Conservation (phyloP, 2,888 invertebrate genomes). For the Allygus modestus region DNA sequence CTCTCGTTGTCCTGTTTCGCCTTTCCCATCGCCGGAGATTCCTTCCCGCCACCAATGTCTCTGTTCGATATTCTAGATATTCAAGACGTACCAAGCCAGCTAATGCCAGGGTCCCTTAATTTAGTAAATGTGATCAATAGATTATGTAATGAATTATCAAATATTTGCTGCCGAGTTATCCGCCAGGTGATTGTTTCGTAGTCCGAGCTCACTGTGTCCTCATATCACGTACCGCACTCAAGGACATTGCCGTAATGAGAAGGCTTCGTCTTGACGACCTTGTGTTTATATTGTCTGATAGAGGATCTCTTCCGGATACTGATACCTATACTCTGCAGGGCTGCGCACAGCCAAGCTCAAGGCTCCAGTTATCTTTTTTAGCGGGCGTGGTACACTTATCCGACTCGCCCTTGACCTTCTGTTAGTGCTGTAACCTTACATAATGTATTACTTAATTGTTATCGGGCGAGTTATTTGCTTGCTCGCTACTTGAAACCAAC, state of each 20-base stretch:
- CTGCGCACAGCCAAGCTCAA: background rate
- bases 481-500: background rate
- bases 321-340: background rate
- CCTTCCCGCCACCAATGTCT: no score
- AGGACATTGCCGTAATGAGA: background rate
- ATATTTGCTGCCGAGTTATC: no score
- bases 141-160: no score
- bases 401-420: background rate
- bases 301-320: constrained; percentile 2
- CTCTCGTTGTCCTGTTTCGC: no score
- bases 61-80: no score
- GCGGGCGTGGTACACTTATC: constrained; percentile 15
- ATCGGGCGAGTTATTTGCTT: background rate
- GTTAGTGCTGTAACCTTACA: background rate
- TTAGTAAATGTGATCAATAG: no score
- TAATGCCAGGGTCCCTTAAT: no score
- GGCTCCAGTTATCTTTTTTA: background rate
- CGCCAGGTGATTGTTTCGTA: no score
- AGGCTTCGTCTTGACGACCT: background rate
- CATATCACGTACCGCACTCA: background rate
- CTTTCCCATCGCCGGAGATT: no score
- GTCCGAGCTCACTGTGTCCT: background rate
- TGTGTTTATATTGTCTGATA: constrained; percentile 21
- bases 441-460: constrained; percentile 5
- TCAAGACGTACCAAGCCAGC: no score